Conservation (phyloP, 2,113 vertebrate species). For the Cavia porcellus region DNA sequence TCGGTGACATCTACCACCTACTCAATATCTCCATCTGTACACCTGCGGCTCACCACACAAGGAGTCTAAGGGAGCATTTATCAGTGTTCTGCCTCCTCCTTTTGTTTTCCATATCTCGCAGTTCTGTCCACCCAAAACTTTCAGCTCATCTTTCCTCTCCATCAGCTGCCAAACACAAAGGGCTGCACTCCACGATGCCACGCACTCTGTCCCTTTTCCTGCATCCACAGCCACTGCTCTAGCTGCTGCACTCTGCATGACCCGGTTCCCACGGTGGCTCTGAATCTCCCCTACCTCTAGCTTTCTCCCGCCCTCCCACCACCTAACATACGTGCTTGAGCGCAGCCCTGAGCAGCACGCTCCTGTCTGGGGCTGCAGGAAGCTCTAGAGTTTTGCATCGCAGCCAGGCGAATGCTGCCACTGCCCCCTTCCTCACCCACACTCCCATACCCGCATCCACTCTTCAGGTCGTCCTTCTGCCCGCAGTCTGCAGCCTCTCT, state of each 20-base stretch:
- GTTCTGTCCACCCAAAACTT: neutral
- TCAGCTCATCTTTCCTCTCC: conserved; percentile 27
- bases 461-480: neutral
- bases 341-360: neutral
- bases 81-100: neutral
- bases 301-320: neutral
- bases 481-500: neutral
- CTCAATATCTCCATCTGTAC: conserved; percentile 18
- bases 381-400: neutral
- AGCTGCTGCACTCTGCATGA: neutral
- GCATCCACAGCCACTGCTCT: neutral
- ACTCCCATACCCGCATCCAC: neutral
- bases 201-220: neutral
- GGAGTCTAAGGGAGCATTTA: neutral
- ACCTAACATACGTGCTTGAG: neutral
- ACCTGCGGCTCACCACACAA: neutral
- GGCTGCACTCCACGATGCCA: neutral
- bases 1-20: neutral
- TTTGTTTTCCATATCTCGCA: conserved; percentile 59
- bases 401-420: neutral
- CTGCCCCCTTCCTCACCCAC: neutral
- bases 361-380: neutral
- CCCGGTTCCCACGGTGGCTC: neutral
- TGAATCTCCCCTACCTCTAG: neutral
- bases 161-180: neutral